Evolutionary conservation across 2,888 invertebrate genomes (phyloP), one percentile per base, ranked within the genome.

Genomic region (Gastrophysa polygoni): DNA sequence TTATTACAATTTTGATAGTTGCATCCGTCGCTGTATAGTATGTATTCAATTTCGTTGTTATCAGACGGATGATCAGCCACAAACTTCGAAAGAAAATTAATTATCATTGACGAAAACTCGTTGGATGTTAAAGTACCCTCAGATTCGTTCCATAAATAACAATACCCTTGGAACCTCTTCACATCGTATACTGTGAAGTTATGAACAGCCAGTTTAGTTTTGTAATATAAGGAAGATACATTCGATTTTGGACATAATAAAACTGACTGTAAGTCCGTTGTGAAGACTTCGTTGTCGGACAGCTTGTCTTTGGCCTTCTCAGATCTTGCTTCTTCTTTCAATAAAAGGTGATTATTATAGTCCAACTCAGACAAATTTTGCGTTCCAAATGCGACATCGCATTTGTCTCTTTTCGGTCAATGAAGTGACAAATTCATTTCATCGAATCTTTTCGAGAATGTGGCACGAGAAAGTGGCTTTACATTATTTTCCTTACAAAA

Each of bases 221-320:
- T 49, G 44, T 63, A 63, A 50, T 63, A 59, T 20, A 59, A 16
- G 20, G 59, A 38, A 10, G 34, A 21, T 16, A 59, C 65, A 21
- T 62, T 61, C 11, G 57, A 66, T 50, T 66, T 63, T 6, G 62
- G 60, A 44, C 61, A 57, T 10, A 61, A 48, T 11, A 64, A 29
- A 10, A 64, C 57, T 34, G 57, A 57, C 28, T 64, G 62, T 18
- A 63, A 44, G 34, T 66, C 62, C 57, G 54, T 55, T 8, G 63
- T 52, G 20, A 66, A 66, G 11, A 63, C 65, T 11, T 63, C 49
- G 51, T 63, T 59, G 1, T 34, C 38, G 18, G 61, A 56, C n/a
- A 47, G 29, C 50, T 66, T 66, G 46, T 63, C 59, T 11, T 51
- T 51, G 20, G 32, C 17, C 48, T 62, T 63, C 55, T 57, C 62